Evolutionary conservation across 2,888 invertebrate species (phyloP).

Genomic region (Acanthosoma haemorrhoidale): DNA sequence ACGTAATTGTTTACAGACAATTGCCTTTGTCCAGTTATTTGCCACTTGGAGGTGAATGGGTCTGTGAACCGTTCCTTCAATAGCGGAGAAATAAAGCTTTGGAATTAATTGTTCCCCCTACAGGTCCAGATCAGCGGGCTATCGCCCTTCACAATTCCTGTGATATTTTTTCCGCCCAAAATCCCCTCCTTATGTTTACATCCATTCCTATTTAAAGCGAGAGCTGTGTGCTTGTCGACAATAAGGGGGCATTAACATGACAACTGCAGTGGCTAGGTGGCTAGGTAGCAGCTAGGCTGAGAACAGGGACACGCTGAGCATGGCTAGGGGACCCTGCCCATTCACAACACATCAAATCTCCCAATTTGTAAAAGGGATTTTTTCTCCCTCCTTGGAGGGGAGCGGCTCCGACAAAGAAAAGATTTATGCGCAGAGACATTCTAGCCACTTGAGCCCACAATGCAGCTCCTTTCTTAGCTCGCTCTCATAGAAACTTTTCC

Average conservation of each 20-base stretch:
- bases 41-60: no score
- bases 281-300: background rate
- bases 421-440: background rate
- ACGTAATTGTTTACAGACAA: no score
- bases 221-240: background rate
- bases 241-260: background rate
- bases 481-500: background rate
- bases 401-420: background rate
- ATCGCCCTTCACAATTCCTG: background rate
- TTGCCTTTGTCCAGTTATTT: no score
- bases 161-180: background rate
- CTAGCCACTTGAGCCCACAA: background rate
- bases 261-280: background rate
- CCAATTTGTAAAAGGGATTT: constrained; percentile 27
- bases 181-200: constrained; percentile 5
- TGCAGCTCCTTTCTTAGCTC: background rate
- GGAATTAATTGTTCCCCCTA: constrained; percentile 1
- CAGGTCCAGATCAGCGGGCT: constrained; percentile 1
- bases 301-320: background rate
- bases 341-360: constrained; percentile 19
- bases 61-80: no score
- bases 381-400: background rate
- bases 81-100: background rate
- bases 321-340: constrained; percentile 8
- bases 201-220: constrained; percentile 10